A percentile compares a stretch with the other conserved stretches of the same genome.
These are phyloP conservation scores for Eupelmus urozonus DNA, from an alignment of 2,888 invertebrate genomes.

Conservation along the genomic window DNA sequence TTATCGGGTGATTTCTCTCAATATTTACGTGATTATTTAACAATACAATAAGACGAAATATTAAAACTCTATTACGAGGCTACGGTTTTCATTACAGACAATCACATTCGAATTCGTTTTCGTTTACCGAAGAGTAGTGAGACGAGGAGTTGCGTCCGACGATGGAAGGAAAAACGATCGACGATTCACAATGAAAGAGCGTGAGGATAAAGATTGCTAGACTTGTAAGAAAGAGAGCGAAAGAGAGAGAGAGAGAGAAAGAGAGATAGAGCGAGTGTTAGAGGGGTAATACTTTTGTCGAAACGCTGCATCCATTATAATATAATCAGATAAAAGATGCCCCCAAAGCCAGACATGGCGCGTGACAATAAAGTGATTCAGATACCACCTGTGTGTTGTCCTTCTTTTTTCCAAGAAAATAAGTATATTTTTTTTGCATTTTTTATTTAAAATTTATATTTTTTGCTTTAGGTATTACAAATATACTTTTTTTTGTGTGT, in stretches of 20 bases:
- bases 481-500: neutral
- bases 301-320: conserved; percentile 72
- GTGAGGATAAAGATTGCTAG: conserved; percentile 7
- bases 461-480: neutral
- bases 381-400: conserved; percentile 39
- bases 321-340: conserved; percentile 75
- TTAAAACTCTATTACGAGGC: too few relatives aligned
- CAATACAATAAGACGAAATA: too few relatives aligned
- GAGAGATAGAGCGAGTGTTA: conserved; percentile 11
- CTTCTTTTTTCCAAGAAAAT: neutral
- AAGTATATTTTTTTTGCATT: neutral
- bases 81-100: conserved; percentile 41
- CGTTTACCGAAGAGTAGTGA: conserved; percentile 36
- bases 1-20: too few relatives aligned
- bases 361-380: conserved; percentile 77
- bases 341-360: conserved; percentile 76
- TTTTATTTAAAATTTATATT: conserved; percentile 9
- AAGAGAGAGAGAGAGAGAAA: neutral
- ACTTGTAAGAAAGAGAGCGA: neutral
- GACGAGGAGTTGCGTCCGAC: neutral
- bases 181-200: neutral
- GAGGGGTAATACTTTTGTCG: conserved; percentile 51
- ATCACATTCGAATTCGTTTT: conserved; percentile 54
- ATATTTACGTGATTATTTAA: too few relatives aligned
- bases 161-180: neutral